phyloP scores from a whole-genome alignment of 2,113 vertebrate species.

The Fulica atra region DNA sequence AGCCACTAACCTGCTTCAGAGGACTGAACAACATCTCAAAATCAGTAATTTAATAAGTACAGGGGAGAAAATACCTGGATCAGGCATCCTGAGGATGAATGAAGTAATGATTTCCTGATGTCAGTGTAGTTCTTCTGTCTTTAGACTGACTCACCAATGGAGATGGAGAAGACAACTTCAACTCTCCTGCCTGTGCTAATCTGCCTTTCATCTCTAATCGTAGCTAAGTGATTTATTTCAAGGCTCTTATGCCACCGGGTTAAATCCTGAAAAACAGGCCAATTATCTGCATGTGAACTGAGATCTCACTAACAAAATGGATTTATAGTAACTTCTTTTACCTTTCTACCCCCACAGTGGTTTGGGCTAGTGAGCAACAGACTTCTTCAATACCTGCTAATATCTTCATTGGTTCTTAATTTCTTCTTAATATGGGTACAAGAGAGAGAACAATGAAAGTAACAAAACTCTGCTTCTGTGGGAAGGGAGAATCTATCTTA shows the following conservation, averaged over 20 bases:
- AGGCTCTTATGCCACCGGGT: constrained; percentile 59
- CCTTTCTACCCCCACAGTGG: not conserved
- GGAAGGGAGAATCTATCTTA: not conserved
- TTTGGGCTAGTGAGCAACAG: not conserved
- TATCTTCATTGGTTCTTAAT: not conserved
- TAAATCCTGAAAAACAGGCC: constrained; percentile 57
- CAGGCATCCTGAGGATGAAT: not conserved
- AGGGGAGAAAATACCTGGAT: not conserved
- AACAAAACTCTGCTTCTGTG: not conserved
- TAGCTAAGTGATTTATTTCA: constrained; percentile 69
- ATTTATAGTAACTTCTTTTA: not conserved
- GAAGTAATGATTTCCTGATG: not conserved
- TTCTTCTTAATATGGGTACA: not conserved
- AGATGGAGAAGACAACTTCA: not conserved
- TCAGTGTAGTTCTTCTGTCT: not conserved
- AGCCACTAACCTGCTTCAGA: constrained; percentile 62
- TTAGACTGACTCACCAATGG: not conserved
- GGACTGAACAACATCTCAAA: not conserved
- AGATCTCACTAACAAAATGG: not conserved
- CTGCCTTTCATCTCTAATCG: constrained; percentile 59
- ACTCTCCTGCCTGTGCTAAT: constrained; percentile 33
- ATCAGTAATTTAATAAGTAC: not conserved
- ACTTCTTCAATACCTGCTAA: not conserved
- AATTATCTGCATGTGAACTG: constrained; percentile 38
- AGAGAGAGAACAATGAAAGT: not conserved